phyloP scores from a whole-genome alignment of 2,888 invertebrate species.

The Lycia hirtaria region DNA sequence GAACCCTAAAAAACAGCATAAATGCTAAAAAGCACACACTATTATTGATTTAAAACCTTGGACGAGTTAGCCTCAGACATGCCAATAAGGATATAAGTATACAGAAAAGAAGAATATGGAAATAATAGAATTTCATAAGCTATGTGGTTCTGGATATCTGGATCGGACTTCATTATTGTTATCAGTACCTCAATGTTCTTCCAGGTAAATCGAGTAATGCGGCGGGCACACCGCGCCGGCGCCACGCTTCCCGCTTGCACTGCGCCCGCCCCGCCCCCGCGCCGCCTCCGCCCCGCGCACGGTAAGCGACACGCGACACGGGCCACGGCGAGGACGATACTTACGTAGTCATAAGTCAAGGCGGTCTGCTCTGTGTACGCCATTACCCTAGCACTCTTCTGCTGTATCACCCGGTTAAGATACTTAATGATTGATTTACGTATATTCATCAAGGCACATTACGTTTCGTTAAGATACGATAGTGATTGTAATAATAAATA shows the following conservation, averaged over 20 bases:
- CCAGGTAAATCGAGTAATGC: conserved; percentile 49
- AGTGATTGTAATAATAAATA: background rate
- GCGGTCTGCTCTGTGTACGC: conserved; percentile 4
- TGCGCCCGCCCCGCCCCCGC: conserved; percentile 3
- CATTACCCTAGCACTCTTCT: background rate
- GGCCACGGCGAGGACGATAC: conserved; percentile 20
- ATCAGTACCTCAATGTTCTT: conserved; percentile 21
- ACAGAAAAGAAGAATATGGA: too few species aligned
- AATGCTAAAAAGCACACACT: too few species aligned
- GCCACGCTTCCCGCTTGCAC: conserved; percentile 19
- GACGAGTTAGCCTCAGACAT: too few species aligned
- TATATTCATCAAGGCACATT: too few species aligned
- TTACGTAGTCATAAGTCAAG: conserved; percentile 21
- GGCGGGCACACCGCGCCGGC: conserved; percentile 35
- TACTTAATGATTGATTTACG: background rate
- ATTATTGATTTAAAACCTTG: too few species aligned
- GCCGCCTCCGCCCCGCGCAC: conserved; percentile 4
- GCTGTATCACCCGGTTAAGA: background rate
- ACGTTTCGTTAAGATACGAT: background rate
- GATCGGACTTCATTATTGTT: too few species aligned
- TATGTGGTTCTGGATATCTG: too few species aligned
- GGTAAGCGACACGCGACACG: conserved; percentile 19
- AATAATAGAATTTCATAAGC: too few species aligned
- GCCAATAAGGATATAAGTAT: too few species aligned
- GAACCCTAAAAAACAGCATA: too few species aligned